Base-by-base conservation (phyloP, 2,888 invertebrate genomes). In the Campaea margaritaria region DNA sequence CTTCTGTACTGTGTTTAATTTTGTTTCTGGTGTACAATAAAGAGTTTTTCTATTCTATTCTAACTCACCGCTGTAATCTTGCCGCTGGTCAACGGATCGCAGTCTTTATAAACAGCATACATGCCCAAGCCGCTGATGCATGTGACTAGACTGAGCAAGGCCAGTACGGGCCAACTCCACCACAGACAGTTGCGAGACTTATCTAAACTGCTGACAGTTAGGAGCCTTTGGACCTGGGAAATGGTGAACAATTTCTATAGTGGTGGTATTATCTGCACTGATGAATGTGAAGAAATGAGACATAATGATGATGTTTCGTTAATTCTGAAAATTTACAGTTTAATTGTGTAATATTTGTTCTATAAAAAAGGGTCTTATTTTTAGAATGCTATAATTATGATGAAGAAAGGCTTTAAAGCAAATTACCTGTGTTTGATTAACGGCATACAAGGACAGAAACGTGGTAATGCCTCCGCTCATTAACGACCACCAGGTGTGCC, bases 401-500 rank as follows among this genome's bases (percentile, higher is more conserved):
- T 36, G 50, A 42, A 16, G 42, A 21, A 44, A 31, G 7, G 31
- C 7, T 31, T 31, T 9, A 31, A 31, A 31, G 0, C 10, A 9
- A 31, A 7, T 68, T 71, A 89, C 91, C 84, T 91, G 97, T 0
- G 97, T 95, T 85, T 97, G 97, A 81, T 97, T 97, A 0, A 97
- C 97, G 2, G 95, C 97, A 82, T 97, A 98, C 10, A 98, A 75
- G 0, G 97, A 95, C 42, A 97, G 82, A 78, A 95, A 97, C 0
- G 96, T 97, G 48, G 96, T 93, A 28, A 95, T 86, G 0, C 97
- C 97, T 21, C 97, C 97, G 44, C 97, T 91, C 9, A 94, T 87
- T 16, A 97, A 91, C 0, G 96, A 95, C 94, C 96, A 97, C 94
- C 97, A 96, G 0, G 97, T 96, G 70, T 97, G 96, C 14, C 98